phyloP scores from a whole-genome alignment of 1,140 invertebrate genomes.

The Drosophila ogumai region DNA sequence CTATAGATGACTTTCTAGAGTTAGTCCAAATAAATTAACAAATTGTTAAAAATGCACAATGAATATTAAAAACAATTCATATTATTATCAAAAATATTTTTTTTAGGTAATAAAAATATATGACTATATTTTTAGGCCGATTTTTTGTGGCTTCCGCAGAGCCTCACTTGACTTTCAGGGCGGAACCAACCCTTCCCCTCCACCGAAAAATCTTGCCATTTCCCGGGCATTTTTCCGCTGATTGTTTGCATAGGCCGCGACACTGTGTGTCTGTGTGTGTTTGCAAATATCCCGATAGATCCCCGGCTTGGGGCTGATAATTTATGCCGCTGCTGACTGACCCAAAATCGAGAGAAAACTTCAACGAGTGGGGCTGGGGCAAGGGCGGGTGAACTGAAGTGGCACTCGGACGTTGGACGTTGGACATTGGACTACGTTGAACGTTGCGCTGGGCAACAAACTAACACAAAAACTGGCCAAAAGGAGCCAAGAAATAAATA shows the following conservation, averaged over 20 bases:
- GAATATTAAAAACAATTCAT: no score
- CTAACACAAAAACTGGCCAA: constrained; percentile 23
- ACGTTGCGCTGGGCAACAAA: constrained; percentile 52
- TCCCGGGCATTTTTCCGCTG: constrained; percentile 31
- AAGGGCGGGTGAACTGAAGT: constrained; percentile 5
- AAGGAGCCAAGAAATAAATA: constrained; percentile 35
- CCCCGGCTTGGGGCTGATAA: constrained; percentile 39
- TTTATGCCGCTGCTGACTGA: constrained; percentile 53
- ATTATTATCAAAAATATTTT: no score
- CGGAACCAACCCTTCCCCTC: not conserved
- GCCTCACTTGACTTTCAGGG: constrained; percentile 18
- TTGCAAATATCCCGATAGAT: constrained; percentile 5
- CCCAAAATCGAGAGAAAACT: constrained; percentile 22
- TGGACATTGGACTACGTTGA: constrained; percentile 21
- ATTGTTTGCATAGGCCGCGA: constrained; percentile 59
- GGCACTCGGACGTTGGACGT: constrained; percentile 20
- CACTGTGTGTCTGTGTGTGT: not conserved
- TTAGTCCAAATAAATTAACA: no score
- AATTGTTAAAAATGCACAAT: no score
- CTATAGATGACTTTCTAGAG: no score
- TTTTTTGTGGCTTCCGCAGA: not conserved
- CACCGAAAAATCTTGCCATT: constrained; percentile 14
- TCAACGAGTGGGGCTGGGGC: not conserved
- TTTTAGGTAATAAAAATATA: not conserved
- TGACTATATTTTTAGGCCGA: not conserved